Conservation (phyloP, 1,140 invertebrate species). For the Drosophila tani region DNA sequence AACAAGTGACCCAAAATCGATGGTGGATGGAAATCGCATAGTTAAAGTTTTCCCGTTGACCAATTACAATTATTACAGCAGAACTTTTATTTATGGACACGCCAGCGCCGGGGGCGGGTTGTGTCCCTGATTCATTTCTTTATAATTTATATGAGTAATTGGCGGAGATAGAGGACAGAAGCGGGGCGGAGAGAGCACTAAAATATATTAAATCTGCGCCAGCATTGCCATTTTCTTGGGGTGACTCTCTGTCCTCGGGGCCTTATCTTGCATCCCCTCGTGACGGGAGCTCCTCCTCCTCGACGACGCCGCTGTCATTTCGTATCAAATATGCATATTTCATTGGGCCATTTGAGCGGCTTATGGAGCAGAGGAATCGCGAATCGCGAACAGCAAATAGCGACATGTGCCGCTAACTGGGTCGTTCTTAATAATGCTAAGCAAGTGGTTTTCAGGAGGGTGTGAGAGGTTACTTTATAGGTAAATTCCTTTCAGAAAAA, state of each 20-base stretch:
- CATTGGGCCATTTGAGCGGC: slow-evolving; percentile 65
- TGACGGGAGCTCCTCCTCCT: neutral
- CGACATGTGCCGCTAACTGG: slow-evolving; percentile 64
- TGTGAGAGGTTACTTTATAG: neutral
- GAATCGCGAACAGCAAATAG: slow-evolving; percentile 24
- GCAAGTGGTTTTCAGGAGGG: slow-evolving; percentile 8
- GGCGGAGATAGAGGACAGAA: slow-evolving; percentile 8
- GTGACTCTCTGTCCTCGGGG: slow-evolving; percentile 9
- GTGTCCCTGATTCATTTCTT: slow-evolving; percentile 72
- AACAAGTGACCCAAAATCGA: slow-evolving; percentile 65
- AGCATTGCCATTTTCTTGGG: slow-evolving; percentile 8
- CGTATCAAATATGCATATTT: slow-evolving; percentile 80
- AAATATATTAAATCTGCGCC: slow-evolving; percentile 69
- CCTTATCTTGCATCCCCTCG: slow-evolving; percentile 8
- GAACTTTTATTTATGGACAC: slow-evolving; percentile 70
- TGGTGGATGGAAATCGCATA: slow-evolving; percentile 49
- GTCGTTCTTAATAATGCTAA: slow-evolving; percentile 14
- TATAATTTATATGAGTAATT: slow-evolving; percentile 81
- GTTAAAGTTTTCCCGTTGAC: slow-evolving; percentile 50
- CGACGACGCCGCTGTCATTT: slow-evolving; percentile 52
- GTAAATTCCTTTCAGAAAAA: neutral
- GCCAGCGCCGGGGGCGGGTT: neutral
- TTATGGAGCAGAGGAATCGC: slow-evolving; percentile 46
- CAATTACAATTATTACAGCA: slow-evolving; percentile 81
- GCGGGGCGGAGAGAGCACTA: slow-evolving; percentile 44